phyloP scores from a whole-genome alignment of 2,888 invertebrate genomes.

The Agonopterix alstromeriana region DNA sequence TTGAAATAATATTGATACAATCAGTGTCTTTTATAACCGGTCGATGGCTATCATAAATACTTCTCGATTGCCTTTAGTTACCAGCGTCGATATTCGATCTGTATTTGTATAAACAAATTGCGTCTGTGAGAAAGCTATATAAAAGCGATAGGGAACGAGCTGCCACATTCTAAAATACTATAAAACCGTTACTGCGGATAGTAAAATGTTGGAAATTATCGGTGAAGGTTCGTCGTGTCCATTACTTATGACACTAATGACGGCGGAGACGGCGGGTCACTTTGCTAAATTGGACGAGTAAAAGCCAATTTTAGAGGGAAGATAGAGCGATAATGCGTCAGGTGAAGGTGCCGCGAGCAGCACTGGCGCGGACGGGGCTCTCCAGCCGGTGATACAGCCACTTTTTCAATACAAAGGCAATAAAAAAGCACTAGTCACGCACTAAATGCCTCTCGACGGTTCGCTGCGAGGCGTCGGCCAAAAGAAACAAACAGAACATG shows the following conservation, averaged over 20 bases:
- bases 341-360: conserved; percentile 31
- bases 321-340: conserved; percentile 30
- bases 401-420: conserved; percentile 71
- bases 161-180: conserved; percentile 39
- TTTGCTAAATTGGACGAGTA: conserved; percentile 45
- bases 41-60: conserved; percentile 37
- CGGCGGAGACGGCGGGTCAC: conserved; percentile 22
- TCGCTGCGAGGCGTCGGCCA: conserved; percentile 49
- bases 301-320: conserved; percentile 4
- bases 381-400: conserved; percentile 30
- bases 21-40: conserved; percentile 39
- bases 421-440: conserved; percentile 69
- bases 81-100: conserved; percentile 31
- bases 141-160: conserved; percentile 35
- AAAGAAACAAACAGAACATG: conserved; percentile 69
- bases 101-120: conserved; percentile 25
- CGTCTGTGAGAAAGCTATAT: conserved; percentile 29
- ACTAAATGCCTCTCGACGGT: conserved; percentile 60
- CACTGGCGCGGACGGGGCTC: conserved; percentile 12
- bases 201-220: conserved; percentile 40
- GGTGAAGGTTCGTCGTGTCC: conserved; percentile 33
- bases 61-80: conserved; percentile 25
- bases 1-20: conserved; percentile 49
- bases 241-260: conserved; percentile 50
- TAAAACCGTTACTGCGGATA: conserved; percentile 32